phyloP scores from a whole-genome alignment of 2,797 vertebrate genomes.

The Meda fulgida region DNA sequence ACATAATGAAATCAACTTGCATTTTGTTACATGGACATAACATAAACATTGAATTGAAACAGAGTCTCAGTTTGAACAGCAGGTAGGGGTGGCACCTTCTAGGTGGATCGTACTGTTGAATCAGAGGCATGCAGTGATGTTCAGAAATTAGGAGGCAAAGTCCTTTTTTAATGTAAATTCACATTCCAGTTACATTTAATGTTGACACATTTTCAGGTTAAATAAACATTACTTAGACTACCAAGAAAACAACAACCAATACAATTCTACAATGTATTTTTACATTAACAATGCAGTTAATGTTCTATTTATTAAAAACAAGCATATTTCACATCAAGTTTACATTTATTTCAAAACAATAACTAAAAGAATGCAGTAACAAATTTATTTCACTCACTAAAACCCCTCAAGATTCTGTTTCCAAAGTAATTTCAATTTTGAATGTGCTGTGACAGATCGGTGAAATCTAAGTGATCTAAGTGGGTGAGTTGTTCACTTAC shows the following conservation, averaged over 20 bases:
- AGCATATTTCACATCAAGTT: too few species aligned
- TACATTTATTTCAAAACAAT: too few species aligned
- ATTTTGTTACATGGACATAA: not conserved
- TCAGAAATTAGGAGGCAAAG: not conserved
- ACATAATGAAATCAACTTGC: not conserved
- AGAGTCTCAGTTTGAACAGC: not conserved
- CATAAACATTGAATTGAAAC: not conserved
- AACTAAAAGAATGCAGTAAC: too few species aligned
- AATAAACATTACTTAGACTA: not conserved
- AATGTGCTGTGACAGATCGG: not conserved
- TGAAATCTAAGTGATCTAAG: not conserved
- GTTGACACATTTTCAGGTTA: not conserved
- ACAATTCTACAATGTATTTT: too few species aligned
- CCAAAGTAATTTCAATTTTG: not conserved
- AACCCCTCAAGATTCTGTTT: not conserved
- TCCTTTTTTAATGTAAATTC: not conserved
- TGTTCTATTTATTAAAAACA: too few species aligned
- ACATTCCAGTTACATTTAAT: not conserved
- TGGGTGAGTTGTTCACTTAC: not conserved
- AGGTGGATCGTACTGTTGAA: slow-evolving; percentile 2
- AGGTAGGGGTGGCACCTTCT: not conserved
- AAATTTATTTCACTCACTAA: not conserved
- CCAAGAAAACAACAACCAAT: too few species aligned
- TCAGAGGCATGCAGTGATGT: not conserved
- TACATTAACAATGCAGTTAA: too few species aligned